Conservation (phyloP, 2,113 vertebrate species). For the Sakesphorus luctuosus region DNA sequence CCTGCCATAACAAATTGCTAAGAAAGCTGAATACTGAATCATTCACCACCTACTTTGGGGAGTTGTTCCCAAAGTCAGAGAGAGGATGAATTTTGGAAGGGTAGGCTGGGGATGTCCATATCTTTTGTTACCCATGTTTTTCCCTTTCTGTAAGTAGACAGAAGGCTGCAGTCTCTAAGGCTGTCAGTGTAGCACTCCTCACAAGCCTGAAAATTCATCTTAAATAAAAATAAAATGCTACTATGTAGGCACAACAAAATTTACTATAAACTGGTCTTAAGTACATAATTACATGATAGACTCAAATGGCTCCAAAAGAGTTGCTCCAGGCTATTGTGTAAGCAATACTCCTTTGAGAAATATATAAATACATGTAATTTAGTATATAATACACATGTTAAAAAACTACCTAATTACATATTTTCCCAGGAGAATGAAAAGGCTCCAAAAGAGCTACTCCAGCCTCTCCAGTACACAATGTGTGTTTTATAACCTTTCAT, state of each 20-base stretch:
- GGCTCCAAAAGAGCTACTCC: constrained; percentile 73
- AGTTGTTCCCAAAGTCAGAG: not conserved
- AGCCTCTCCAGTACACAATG: constrained; percentile 68
- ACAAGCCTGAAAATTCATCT: constrained; percentile 32
- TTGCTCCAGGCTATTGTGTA: constrained; percentile 77
- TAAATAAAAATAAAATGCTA: constrained; percentile 36
- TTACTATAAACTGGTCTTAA: constrained; percentile 70
- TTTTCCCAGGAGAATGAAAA: constrained; percentile 75
- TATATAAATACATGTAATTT: constrained; percentile 77
- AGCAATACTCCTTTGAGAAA: constrained; percentile 75
- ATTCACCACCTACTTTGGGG: constrained; percentile 10
- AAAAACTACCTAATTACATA: constrained; percentile 74
- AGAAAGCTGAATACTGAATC: not conserved
- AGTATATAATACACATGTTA: constrained; percentile 59
- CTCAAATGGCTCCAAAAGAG: constrained; percentile 65
- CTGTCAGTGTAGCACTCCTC: constrained; percentile 12
- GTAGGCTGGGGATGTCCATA: not conserved
- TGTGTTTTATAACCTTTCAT: constrained; percentile 76
- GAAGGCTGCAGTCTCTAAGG: constrained; percentile 8
- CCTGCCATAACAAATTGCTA: constrained; percentile 22
- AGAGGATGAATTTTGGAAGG: not conserved
- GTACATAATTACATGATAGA: constrained; percentile 72
- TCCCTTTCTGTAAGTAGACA: not conserved
- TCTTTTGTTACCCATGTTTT: not conserved
- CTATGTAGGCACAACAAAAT: constrained; percentile 57